A percentile compares a stretch with the other conserved stretches of the same genome.
Conservation (phyloP, 1,140 invertebrate species). For the Nautilus pompilius region DNA sequence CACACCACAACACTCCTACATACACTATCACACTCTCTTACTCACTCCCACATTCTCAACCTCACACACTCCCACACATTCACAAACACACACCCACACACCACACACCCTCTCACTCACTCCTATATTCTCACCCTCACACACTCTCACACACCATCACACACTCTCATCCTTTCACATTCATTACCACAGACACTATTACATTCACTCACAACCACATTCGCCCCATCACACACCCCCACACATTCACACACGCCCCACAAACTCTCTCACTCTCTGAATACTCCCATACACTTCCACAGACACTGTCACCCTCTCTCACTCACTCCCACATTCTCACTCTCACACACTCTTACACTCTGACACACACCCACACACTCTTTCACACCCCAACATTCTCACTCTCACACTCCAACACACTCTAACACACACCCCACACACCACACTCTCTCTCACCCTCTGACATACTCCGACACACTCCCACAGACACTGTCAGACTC, state of each 20-base stretch:
- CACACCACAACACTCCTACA: no score
- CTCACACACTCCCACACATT: not conserved
- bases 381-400: not conserved
- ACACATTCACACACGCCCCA: no score
- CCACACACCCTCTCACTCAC: not conserved
- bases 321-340: not conserved
- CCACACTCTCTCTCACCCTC: no score
- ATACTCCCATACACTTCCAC: not conserved
- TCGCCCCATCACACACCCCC: not conserved
- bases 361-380: not conserved
- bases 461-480: no score
- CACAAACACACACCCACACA: not conserved
- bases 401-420: constrained; percentile 7
- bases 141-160: constrained; percentile 5
- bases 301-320: not conserved
- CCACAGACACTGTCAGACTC: not conserved
- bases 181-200: not conserved
- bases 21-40: no score
- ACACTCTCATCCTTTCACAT: constrained; percentile 1
- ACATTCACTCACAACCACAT: not conserved
- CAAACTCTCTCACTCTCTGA: no score
- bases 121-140: not conserved
- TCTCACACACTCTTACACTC: constrained; percentile 5
- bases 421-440: constrained; percentile 2
- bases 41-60: no score